Evolutionary conservation across 2,113 vertebrate species (phyloP), one percentile per base, ranked within the genome.

Genomic region (Campylorhamphus procurvoides): DNA sequence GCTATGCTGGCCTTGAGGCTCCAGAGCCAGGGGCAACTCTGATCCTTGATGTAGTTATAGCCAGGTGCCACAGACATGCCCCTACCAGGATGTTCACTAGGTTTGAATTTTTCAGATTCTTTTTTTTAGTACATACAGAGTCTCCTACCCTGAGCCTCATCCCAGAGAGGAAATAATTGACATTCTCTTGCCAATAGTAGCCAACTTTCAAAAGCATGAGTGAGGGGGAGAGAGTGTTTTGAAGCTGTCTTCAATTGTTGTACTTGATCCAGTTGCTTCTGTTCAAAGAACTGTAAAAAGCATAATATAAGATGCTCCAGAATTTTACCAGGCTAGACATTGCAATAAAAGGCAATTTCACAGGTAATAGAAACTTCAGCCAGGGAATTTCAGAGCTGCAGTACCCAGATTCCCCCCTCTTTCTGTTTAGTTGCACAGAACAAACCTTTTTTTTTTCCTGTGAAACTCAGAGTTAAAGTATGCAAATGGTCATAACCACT

Each of bases 111-210:
- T 14, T 46, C n/a, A 18, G 40, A 86, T 93, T 93, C 90, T 60
- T 87, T 81, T 40, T 82, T 72, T n/a, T 72, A 72, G 56, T 68
- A 52, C 20, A 60, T 9, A 19, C 22, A 39, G 2, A 50, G 22
- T 35, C 24, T 88, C 28, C 40, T 76, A 53, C 17, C n/a, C 49
- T 35, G 62, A 90, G 28, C 53, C 19, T 90, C 24, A 69, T 53
- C 44, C 28, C 50, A 85, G 31, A 73, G n/a, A 86, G 85, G 75
- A 97, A 94, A 94, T 93, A 80, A 93, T 86, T 74, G 72, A 8
- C 79, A 86, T 93, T 83, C 72, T 76, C 92, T 88, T 94, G 63
- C n/a, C 63, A 80, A 35, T 22, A 27, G 72, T 18, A 53, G 46
- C 8, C 0, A 0, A 28, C 67, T 58, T 93, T 84, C 68, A 80